Evolutionary conservation across 2,888 invertebrate genomes (phyloP).

Genomic region (Pyrocoelia pectoralis): DNA sequence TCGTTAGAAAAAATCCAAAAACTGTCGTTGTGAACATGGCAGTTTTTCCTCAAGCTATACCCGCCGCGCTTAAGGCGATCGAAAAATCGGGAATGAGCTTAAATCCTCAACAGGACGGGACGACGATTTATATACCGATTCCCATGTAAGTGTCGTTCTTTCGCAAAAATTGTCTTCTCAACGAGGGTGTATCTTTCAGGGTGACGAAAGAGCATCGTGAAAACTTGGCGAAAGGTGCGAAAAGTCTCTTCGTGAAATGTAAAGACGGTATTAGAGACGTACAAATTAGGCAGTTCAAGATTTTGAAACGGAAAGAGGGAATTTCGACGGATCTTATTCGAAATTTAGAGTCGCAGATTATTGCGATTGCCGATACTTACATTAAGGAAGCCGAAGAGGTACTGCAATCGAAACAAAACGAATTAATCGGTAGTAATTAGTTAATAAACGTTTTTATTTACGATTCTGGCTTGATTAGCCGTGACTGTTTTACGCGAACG

Average conservation of each 20-base stretch:
- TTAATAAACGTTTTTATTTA: background rate
- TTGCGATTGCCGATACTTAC: slow-evolving; percentile 73
- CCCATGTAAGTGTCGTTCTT: slow-evolving; percentile 78
- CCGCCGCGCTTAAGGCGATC: slow-evolving; percentile 78
- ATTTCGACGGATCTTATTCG: slow-evolving; percentile 75
- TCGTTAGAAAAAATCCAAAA: slow-evolving; percentile 87
- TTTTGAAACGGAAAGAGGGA: slow-evolving; percentile 73
- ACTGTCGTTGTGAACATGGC: slow-evolving; percentile 84
- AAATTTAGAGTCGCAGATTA: slow-evolving; percentile 74
- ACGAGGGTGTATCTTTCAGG: slow-evolving; percentile 44
- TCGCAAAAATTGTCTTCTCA: background rate
- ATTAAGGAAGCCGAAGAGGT: slow-evolving; percentile 70
- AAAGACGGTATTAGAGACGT: slow-evolving; percentile 79
- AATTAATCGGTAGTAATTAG: slow-evolving; percentile 70
- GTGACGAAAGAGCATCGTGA: slow-evolving; percentile 95
- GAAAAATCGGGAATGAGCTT: slow-evolving; percentile 86
- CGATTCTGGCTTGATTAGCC: slow-evolving; percentile 25
- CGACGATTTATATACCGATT: slow-evolving; percentile 85
- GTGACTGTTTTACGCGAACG: slow-evolving; percentile 37
- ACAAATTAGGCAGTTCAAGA: slow-evolving; percentile 76
- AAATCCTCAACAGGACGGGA: slow-evolving; percentile 95
- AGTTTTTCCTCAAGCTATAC: slow-evolving; percentile 86
- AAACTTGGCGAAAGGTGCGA: slow-evolving; percentile 86
- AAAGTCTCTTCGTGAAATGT: slow-evolving; percentile 79
- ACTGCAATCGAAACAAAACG: slow-evolving; percentile 75